A percentile compares a stretch with the other conserved stretches of the same genome.
Evolutionary conservation across 2,797 vertebrate genomes (phyloP).

Genomic region (Pantherophis alleghaniensis): DNA sequence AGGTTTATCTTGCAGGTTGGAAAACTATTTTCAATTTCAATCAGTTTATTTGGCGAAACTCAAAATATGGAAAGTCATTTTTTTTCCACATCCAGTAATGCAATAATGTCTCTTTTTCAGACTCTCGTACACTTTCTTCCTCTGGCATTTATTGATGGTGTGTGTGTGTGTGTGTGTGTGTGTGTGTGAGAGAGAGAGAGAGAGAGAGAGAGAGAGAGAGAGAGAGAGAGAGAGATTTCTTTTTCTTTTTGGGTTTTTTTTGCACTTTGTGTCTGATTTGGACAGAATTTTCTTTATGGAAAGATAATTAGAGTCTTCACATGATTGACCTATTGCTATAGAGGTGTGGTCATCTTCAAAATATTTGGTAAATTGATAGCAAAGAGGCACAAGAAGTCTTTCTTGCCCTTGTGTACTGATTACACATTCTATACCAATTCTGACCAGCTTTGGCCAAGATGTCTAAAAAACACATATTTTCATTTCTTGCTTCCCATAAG

Average conservation of each 20-base stretch:
- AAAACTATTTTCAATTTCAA: background rate
- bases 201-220: too few relatives aligned
- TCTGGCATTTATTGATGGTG: constrained; percentile 86
- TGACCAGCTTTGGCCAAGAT: constrained; percentile 60
- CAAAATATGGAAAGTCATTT: constrained; percentile 8
- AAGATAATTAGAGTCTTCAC: constrained; percentile 59
- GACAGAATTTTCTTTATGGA: constrained; percentile 60
- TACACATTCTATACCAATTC: constrained; percentile 58
- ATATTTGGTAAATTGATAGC: constrained; percentile 85
- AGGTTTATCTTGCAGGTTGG: constrained; percentile 8
- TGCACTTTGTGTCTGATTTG: constrained; percentile 75
- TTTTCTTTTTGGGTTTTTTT: constrained; percentile 66
- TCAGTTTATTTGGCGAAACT: background rate
- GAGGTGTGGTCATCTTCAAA: constrained; percentile 85
- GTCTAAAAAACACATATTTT: constrained; percentile 58
- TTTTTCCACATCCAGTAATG: constrained; percentile 14
- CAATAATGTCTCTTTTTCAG: constrained; percentile 37
- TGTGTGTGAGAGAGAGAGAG: constrained; percentile 45
- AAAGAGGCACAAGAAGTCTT: constrained; percentile 83
- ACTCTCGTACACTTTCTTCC: constrained; percentile 68
- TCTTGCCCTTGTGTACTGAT: too few relatives aligned
- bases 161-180: constrained; percentile 47
- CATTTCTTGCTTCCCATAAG: constrained; percentile 60
- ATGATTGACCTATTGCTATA: constrained; percentile 73
- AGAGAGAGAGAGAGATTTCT: too few relatives aligned